Percentiles rank a stretch among this genome's conserved stretches.
phyloP scores from a whole-genome alignment of 2,797 vertebrate genomes.

The Echeneis naucrates region DNA sequence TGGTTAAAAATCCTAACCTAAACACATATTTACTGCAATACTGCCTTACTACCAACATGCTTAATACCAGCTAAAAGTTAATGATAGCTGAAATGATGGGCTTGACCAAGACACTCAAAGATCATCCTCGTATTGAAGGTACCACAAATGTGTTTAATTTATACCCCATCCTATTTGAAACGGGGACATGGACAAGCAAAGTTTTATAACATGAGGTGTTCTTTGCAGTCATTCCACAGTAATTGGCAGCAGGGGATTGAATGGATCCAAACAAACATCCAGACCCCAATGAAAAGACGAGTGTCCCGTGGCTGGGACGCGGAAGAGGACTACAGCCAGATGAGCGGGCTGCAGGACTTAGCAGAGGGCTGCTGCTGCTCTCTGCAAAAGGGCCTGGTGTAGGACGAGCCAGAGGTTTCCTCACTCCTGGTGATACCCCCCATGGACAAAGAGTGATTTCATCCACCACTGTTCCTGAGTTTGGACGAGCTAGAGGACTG shows the following conservation, averaged over 20 bases:
- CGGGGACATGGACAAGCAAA: accelerated
- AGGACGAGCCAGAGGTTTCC: slow-evolving; percentile 68
- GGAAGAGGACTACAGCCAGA: slow-evolving; percentile 54
- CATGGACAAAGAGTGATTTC: slow-evolving; percentile 28
- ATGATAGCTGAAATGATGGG: too few species aligned
- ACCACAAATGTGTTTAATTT: not conserved
- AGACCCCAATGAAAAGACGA: slow-evolving; percentile 27
- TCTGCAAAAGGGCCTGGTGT: slow-evolving; percentile 35
- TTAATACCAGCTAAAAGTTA: too few species aligned
- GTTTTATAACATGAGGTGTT: not conserved
- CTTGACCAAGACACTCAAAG: too few species aligned
- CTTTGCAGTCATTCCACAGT: not conserved
- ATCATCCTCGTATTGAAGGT: not conserved
- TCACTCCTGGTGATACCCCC: slow-evolving; percentile 10
- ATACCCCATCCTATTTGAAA: not conserved
- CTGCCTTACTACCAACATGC: too few species aligned
- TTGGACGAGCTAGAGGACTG: slow-evolving; percentile 62
- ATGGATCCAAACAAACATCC: slow-evolving; percentile 79
- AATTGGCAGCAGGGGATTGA: slow-evolving; percentile 4
- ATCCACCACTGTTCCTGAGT: slow-evolving; percentile 18
- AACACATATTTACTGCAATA: too few species aligned
- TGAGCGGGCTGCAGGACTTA: slow-evolving; percentile 53
- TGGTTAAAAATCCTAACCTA: too few species aligned
- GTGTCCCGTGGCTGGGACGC: slow-evolving; percentile 48
- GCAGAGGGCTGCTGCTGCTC: slow-evolving; percentile 64